These are phyloP conservation scores for Lochmaea crataegi DNA, from an alignment of 2,888 invertebrate species.

Conservation along the genomic window DNA sequence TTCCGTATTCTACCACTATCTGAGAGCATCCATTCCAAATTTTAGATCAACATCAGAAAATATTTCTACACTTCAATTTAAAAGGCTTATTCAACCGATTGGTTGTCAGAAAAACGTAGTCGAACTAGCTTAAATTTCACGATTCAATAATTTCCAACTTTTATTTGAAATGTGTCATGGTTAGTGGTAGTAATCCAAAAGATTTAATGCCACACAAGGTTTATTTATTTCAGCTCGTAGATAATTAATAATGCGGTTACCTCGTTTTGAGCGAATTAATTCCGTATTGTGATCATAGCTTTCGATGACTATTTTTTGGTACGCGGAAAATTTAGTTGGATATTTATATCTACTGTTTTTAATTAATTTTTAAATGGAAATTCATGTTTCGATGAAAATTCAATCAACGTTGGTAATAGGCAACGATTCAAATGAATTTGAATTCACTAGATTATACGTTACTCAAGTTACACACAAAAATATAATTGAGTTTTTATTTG, in stretches of 20 bases:
- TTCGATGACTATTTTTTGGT: not conserved
- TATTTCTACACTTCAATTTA: too few species aligned
- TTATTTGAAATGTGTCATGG: too few species aligned
- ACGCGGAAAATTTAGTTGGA: conserved; percentile 5
- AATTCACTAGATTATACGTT: not conserved
- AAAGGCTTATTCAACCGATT: too few species aligned
- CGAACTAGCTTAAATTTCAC: too few species aligned
- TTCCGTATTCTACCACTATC: too few species aligned
- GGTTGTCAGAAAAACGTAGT: too few species aligned
- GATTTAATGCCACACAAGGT: too few species aligned
- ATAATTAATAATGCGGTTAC: not conserved
- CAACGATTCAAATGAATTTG: not conserved
- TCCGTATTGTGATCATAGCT: not conserved
- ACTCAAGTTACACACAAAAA: too few species aligned
- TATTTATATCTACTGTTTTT: not conserved
- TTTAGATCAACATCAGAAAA: too few species aligned
- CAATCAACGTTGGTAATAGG: not conserved
- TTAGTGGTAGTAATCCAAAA: too few species aligned
- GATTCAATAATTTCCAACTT: too few species aligned
- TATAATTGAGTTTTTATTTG: not conserved
- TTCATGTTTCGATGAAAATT: not conserved
- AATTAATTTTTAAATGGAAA: not conserved
- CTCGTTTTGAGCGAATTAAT: not conserved
- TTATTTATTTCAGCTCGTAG: not conserved
- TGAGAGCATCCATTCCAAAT: too few species aligned